Evolutionary conservation across 1,140 invertebrate species (phyloP).

Genomic region (Drosophila repletoides): DNA sequence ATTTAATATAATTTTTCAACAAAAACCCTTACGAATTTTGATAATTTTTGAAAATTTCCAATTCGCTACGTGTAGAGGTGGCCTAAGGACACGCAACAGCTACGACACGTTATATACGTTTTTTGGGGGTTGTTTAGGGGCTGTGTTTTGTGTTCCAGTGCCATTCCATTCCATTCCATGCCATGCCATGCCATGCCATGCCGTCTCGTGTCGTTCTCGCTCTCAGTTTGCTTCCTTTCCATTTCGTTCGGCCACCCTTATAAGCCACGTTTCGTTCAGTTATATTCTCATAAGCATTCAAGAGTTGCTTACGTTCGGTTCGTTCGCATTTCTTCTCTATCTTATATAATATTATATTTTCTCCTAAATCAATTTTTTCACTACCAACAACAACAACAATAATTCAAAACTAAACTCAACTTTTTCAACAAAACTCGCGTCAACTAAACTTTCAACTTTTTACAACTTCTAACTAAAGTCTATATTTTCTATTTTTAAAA

Average conservation of each 20-base stretch:
- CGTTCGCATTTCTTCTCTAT: conserved; percentile 83
- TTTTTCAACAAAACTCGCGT: conserved; percentile 61
- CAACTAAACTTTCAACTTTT: conserved; percentile 47
- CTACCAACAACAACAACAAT: conserved; percentile 76
- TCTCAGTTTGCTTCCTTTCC: conserved; percentile 5
- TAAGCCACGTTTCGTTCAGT: conserved; percentile 65
- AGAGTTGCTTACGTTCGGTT: conserved; percentile 83
- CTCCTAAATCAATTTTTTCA: conserved; percentile 81
- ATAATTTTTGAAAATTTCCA: neutral
- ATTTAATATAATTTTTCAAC: neutral
- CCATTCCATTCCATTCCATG: conserved; percentile 21
- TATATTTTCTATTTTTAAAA: conserved; percentile 47
- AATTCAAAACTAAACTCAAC: conserved; percentile 57
- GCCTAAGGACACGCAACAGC: conserved; percentile 67
- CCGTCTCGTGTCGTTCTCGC: conserved; percentile 7
- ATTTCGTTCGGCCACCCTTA: conserved; percentile 65
- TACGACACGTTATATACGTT: conserved; percentile 44
- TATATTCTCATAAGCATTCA: conserved; percentile 81
- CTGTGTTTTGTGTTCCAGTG: conserved; percentile 34
- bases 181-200: conserved; percentile 8
- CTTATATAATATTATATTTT: conserved; percentile 83
- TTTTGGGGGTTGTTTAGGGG: conserved; percentile 71
- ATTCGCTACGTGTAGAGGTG: conserved; percentile 23
- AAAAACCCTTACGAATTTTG: too few species aligned
- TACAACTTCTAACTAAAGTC: conserved; percentile 56